Base-by-base conservation (phyloP, 2,113 vertebrate genomes). In the Tragelaphus strepsiceros region DNA sequence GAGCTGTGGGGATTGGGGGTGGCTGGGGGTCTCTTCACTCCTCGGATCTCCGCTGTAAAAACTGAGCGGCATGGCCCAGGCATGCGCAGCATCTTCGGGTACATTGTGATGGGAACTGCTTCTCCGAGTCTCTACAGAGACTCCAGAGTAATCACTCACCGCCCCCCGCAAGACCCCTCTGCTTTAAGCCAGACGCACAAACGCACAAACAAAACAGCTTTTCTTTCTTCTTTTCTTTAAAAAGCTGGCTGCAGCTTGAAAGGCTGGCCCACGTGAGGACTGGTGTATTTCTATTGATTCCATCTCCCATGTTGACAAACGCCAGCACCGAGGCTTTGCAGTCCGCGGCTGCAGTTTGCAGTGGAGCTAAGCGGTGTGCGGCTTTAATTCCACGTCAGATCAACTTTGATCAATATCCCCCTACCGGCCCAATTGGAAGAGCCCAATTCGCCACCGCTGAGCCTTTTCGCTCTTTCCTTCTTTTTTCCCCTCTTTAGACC, bases 381-480 rank as follows among this genome's bases (percentile, higher is more conserved):
- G 98, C 98, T 99, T 99, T 99, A 99, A 99, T 98, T 99, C 98
- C 98, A 98, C 98, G 99, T 99, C 99, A 99, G 99, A 98, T 99
- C 99, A 99, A 99, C 99, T 99, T 99, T 99, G 99, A 99, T 99
- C 99, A 99, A 99, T 99, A 99, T 98, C 98, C 98, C 98, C 99
- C 98, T 98, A 98, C 98, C 98, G 99, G 98, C 99, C 99, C 99
- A 99, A 99, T 99, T 98, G 99, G 99, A 99, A 98, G 98, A 98
- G 98, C 98, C 98, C 98, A 94, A 97, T 99, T 98, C 98, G 98
- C 96, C 74, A 96, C 98, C 98, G 98, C 98, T 92, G 94, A 98
- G 97, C 96, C 90, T 98, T 96, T 97, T 96, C 59, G 61, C 59
- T 95, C 88, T 95, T 97, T 89, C 62, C 56, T 91, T 89, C 71